phyloP scores from a whole-genome alignment of 2,888 invertebrate species.

The Pseudanteris insignis region DNA sequence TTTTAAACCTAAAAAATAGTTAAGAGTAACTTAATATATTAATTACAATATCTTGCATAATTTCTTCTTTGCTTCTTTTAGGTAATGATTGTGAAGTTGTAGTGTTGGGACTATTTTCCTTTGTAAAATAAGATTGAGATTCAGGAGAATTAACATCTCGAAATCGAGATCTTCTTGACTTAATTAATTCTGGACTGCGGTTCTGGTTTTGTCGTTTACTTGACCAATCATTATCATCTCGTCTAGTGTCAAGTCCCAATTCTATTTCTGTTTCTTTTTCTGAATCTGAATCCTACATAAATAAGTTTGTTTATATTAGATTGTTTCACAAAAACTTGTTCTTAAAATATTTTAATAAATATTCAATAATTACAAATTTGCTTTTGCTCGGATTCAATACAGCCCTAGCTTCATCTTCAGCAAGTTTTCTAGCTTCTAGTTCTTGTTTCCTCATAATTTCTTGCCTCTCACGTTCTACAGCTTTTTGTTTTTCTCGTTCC shows the following conservation, averaged over 20 bases:
- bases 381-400: conserved; percentile 68
- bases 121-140: conserved; percentile 50
- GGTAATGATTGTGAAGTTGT: conserved; percentile 46
- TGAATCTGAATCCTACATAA: conserved; percentile 65
- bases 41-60: conserved; percentile 76
- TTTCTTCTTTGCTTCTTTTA: conserved; percentile 71
- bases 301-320: too few relatives aligned
- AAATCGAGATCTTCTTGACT: conserved; percentile 64
- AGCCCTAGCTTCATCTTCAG: conserved; percentile 69
- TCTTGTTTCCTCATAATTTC: conserved; percentile 73
- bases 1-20: too few relatives aligned
- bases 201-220: conserved; percentile 56
- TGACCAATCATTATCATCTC: conserved; percentile 51
- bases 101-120: conserved; percentile 55
- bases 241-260: conserved; percentile 48
- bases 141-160: conserved; percentile 64
- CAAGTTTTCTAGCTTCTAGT: conserved; percentile 68
- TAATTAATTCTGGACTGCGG: conserved; percentile 58
- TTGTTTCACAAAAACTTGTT: background rate
- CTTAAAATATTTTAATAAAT: too few relatives aligned
- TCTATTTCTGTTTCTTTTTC: conserved; percentile 64
- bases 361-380: conserved; percentile 69
- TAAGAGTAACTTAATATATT: too few relatives aligned
- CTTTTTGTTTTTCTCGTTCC: conserved; percentile 91
- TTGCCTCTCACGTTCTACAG: conserved; percentile 81